Percentiles rank a stretch among this genome's conserved stretches.
Evolutionary conservation across 2,797 vertebrate genomes (phyloP).

Genomic region (Botia almorhae): DNA sequence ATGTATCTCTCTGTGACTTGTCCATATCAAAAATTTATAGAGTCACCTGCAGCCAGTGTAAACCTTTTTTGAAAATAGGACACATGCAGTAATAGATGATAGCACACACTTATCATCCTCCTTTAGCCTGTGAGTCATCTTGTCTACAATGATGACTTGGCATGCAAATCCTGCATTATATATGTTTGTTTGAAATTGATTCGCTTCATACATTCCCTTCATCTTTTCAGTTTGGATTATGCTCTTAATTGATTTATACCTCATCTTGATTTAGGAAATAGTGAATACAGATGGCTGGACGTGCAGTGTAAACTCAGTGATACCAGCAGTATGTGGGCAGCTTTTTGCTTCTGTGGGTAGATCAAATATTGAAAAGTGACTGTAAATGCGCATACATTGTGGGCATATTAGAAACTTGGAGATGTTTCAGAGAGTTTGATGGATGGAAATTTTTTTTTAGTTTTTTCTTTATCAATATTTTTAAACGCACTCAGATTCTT

Average conservation of each 20-base stretch:
- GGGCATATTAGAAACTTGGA: neutral
- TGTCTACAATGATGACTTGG: neutral
- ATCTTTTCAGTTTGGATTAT: neutral
- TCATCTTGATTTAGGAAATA: neutral
- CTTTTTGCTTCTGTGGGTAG: neutral
- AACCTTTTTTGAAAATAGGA: conserved; percentile 41
- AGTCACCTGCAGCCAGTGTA: conserved; percentile 25
- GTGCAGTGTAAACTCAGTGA: neutral
- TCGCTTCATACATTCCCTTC: neutral
- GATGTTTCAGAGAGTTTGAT: neutral
- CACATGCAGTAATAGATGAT: conserved; percentile 27
- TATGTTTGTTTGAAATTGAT: neutral
- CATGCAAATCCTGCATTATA: neutral
- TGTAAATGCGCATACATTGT: neutral
- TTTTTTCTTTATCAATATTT: neutral
- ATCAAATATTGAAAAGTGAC: neutral
- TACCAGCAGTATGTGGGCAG: neutral
- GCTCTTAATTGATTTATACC: neutral
- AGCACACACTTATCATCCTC: conserved; percentile 7
- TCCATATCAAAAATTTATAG: conserved; percentile 35
- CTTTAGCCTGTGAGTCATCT: neutral
- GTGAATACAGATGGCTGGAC: neutral
- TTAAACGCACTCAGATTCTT: neutral
- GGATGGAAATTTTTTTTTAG: neutral
- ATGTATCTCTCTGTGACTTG: conserved; percentile 30